Evolutionary conservation across 2,113 vertebrate species (phyloP), one percentile per base, ranked within the genome.

Genomic region (Clupea harengus): DNA sequence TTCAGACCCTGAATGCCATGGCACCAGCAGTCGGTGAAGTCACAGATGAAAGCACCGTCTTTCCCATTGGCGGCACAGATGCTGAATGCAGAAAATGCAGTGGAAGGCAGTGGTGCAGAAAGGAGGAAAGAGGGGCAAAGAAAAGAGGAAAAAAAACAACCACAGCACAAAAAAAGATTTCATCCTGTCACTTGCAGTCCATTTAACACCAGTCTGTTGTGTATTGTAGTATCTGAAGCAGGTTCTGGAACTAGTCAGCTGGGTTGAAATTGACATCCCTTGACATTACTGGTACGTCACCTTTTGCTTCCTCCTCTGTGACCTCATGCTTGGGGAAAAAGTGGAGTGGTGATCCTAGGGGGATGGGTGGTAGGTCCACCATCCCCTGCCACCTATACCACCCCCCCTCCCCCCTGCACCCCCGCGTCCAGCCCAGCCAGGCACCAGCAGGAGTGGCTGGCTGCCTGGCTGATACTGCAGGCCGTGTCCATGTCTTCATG

Each of bases 371-470:
- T 75, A 91, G 90, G 85, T 85, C 84, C 87, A 82, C 50, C 11
- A 89, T 89, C 89, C 91, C 94, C 92, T 89, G 91, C 88, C 75
- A 57, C 92, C 92, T 92, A n/a, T n/a, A n/a, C n/a, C 90, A 13
- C 72, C 0, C 28, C 28, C 28, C 10, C 72, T 18, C 25, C 72
- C 28, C 28, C 72, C 13, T 32, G 28, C 72, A 60, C 54, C 22
- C 83, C 90, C 86, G 85, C 28, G 85, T 44, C 85, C 89, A 88
- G 89, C 88, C 78, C 84, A 18, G 83, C 82, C 91, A 86, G 81
- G 86, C 72, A 44, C 72, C 72, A 11, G 13, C 28, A 88, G 88
- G 90, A 93, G 91, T 90, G 91, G 88, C 89, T 92, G 88, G 11
- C 78, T n/a, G 57, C 81, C 28, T 15, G 39, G 44, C 89, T 91